Base-by-base conservation (phyloP, 2,113 vertebrate species). In the Budorcas taxicolor region DNA sequence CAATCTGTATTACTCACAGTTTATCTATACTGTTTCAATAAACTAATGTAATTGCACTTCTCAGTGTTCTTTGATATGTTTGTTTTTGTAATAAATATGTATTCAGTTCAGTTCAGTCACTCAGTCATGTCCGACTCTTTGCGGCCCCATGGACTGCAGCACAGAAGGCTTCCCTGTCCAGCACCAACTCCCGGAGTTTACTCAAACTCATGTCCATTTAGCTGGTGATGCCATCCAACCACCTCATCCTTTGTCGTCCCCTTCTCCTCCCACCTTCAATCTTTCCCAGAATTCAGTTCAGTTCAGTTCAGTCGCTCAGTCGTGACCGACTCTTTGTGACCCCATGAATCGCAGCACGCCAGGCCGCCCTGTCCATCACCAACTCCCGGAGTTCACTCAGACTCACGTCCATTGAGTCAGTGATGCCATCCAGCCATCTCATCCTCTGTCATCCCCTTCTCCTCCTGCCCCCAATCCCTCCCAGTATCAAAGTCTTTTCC, bases 1-100 rank as follows among this genome's bases (percentile, higher is more conserved):
- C 7, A 62, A 55, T 53, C 95, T 94, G 62, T 90, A 91, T 80
- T 91, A 82, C 64, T 96, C 74, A 91, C 23, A 45, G 53, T 74
- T 96, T 89, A 82, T 53, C 80, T 55, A 64, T 88, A 50, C 67
- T 94, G 95, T 83, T 84, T 96, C 95, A 96, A 94, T 97, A 98
- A 98, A 96, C 29, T 52, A 45, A 80, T 80, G 88, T 92, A 92
- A 89, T 82, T 82, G 45, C 57, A 96, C 62, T 64, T 87, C 50
- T 52, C 55, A 91, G 40, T 43, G 14, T 80, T 98, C 36, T 90
- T 90, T 96, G 52, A 76, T 81, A 58, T 76, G 11, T 94, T 91
- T 92, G 13, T 36, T 95, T 90, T 90, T 80, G 15, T 67, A 78
- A 85, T 31, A 88, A 92, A 27, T 55, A 87, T 81, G 27, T 33